Evolutionary conservation across 2,888 invertebrate species (phyloP), one percentile per base, ranked within the genome.

Genomic region (Sinopyrophorus schimmeli): DNA sequence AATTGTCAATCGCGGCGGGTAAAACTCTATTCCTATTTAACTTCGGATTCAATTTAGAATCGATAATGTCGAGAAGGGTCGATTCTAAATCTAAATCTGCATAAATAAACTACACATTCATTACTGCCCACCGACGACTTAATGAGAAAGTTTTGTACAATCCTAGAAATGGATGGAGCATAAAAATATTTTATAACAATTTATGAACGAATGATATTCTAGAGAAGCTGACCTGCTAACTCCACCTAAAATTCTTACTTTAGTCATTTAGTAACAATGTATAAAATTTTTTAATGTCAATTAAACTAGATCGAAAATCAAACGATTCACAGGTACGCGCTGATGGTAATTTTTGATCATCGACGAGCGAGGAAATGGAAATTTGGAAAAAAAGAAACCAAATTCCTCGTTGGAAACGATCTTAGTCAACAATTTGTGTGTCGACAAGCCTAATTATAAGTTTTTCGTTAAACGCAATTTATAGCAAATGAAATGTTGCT

Each of bases 71-170:
- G 30, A 38, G 18, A n/a, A 35, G 42, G 39, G 21, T 44, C 40
- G 3, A 30, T 40, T 46, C 35, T 28, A 12, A 50, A 35, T 40
- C 32, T 30, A 46, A 31, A 34, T 47, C 41, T 41, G 41, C 41
- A 41, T 40, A 47, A 47, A 48, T 37, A 46, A 42, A 38, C 47
- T 51, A 47, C 47, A 47, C 51, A 47, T 43, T 41, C 43, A 52
- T 44, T 38, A 46, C 31, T 39, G 38, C 56, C 55, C 59, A 57
- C 57, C 61, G 47, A 59, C 49, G 55, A 60, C 56, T 58, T 54
- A 54, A 50, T 57, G 57, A 61, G 61, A 62, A 64, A 64, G 64
- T 67, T 65, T 66, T 68, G 65, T 69, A 70, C 67, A 70, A 61
- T 60, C 55, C 63, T 55, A 61, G 57, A 63, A 66, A 61, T 63